phyloP scores from a whole-genome alignment of 2,888 invertebrate species.

The Eudemis profundana region DNA sequence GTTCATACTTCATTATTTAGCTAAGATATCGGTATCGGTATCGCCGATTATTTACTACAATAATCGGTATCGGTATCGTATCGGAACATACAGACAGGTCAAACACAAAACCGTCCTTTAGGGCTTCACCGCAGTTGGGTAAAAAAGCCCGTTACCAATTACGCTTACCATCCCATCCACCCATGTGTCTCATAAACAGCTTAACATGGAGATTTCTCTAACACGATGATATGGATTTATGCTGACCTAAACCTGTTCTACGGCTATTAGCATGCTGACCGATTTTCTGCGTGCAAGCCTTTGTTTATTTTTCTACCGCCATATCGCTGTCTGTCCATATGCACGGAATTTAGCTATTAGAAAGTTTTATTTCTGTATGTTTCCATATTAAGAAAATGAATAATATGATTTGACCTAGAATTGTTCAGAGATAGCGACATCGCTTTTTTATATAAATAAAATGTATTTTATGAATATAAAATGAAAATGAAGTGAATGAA shows the following conservation, averaged over 20 bases:
- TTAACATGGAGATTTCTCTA: slow-evolving; percentile 22
- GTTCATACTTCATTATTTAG: too few species aligned
- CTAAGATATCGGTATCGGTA: too few species aligned
- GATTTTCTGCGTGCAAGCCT: slow-evolving; percentile 25
- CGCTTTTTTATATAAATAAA: too few species aligned
- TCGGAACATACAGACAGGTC: too few species aligned
- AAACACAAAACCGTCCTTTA: too few species aligned
- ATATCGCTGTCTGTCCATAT: neutral
- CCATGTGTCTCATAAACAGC: neutral
- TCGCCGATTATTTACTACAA: too few species aligned
- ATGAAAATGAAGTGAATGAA: too few species aligned
- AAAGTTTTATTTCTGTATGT: slow-evolving; percentile 27
- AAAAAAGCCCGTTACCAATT: too few species aligned
- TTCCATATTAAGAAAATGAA: slow-evolving; percentile 26
- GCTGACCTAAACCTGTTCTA: slow-evolving; percentile 25
- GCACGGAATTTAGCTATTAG: slow-evolving; percentile 27
- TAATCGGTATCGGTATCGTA: too few species aligned
- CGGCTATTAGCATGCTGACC: slow-evolving; percentile 24
- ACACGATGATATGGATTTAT: slow-evolving; percentile 16
- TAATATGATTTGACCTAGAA: slow-evolving; percentile 20
- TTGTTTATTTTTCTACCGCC: slow-evolving; percentile 24
- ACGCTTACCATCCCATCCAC: too few species aligned
- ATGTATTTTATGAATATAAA: too few species aligned
- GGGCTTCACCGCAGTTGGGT: too few species aligned
- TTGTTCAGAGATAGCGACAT: neutral